phyloP scores from a whole-genome alignment of 1,140 invertebrate species.

The Drosophila mauritiana region DNA sequence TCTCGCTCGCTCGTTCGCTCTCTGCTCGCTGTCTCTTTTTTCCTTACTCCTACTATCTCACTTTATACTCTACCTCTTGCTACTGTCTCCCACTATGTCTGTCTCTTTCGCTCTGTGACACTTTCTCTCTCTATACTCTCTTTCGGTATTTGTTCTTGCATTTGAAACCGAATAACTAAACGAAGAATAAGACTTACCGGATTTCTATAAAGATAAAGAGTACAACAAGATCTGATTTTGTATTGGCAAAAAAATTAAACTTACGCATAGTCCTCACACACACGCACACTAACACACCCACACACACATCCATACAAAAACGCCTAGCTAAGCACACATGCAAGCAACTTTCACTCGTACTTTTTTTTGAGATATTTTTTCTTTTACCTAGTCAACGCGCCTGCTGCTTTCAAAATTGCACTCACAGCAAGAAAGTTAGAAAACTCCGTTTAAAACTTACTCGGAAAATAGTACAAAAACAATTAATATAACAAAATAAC shows the following conservation, averaged over 20 bases:
- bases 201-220: slow-evolving; percentile 29
- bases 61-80: slow-evolving; percentile 29
- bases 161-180: slow-evolving; percentile 55
- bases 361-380: slow-evolving; percentile 8
- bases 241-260: slow-evolving; percentile 58
- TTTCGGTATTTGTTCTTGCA: slow-evolving; percentile 65
- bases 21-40: slow-evolving; percentile 64
- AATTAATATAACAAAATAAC: background rate
- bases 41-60: slow-evolving; percentile 16
- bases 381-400: slow-evolving; percentile 33
- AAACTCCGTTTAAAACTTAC: slow-evolving; percentile 23
- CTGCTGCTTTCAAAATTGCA: slow-evolving; percentile 53
- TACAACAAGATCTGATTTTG: slow-evolving; percentile 40
- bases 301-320: slow-evolving; percentile 23
- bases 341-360: slow-evolving; percentile 36
- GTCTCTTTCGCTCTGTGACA: slow-evolving; percentile 25
- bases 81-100: slow-evolving; percentile 38
- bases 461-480: slow-evolving; percentile 14
- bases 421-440: slow-evolving; percentile 22
- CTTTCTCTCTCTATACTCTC: slow-evolving; percentile 27
- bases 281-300: slow-evolving; percentile 23
- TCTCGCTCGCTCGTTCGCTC: slow-evolving; percentile 62
- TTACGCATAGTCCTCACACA: slow-evolving; percentile 74
- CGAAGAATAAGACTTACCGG: slow-evolving; percentile 37
- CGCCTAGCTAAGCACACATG: slow-evolving; percentile 39